Base-by-base conservation (phyloP, 2,113 vertebrate genomes). In the Gadus chalcogrammus region DNA sequence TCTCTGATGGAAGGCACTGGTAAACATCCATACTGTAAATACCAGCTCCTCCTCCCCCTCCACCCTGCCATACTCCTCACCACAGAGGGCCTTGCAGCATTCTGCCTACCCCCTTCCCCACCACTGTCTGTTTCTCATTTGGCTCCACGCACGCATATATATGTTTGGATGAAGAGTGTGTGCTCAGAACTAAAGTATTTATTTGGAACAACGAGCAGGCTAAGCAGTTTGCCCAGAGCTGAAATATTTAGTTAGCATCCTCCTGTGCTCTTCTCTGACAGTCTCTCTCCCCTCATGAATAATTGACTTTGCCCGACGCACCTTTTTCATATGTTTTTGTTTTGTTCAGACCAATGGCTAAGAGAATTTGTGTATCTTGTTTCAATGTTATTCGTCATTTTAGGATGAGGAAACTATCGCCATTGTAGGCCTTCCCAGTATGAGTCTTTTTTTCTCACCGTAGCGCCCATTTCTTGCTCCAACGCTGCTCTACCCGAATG, bases 1-100 rank as follows among this genome's bases (percentile, higher is more conserved):
- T 65, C 74, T 77, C 31, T 35, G 61, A 85, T 77, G 65, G 78
- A 77, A 80, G 77, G 65, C 72, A 67, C 73, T 74, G 66, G 69
- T 73, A 55, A 72, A 72, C 66, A 75, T 80, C 70, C 65, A 65
- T 78, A 22, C 69, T 72, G 69, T 67, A 71, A 77, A 82, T 68
- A 63, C 73, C 63, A 22, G 60, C 35, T 60, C 38, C 48, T 24
- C 35, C 68, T 53, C 61, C 35, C 24, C 28, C 28, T 42, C 31
- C 52, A 11, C 24, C n/a, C 8, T 7, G 27, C 17, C 16, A 9
- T 24, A 5, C 11, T 11, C 24, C 11, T 53, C 3, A 20, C 24
- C 15, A 18, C 55, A 15, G 64, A 28, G 72, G 48, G 74, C 67
- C 71, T 69, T 67, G 28, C 18, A 58, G 28, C 27, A 12, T 15